These are phyloP conservation scores for Pyrrhura leucotis DNA, from an alignment of 2,797 vertebrate species.

Conservation along the genomic window DNA sequence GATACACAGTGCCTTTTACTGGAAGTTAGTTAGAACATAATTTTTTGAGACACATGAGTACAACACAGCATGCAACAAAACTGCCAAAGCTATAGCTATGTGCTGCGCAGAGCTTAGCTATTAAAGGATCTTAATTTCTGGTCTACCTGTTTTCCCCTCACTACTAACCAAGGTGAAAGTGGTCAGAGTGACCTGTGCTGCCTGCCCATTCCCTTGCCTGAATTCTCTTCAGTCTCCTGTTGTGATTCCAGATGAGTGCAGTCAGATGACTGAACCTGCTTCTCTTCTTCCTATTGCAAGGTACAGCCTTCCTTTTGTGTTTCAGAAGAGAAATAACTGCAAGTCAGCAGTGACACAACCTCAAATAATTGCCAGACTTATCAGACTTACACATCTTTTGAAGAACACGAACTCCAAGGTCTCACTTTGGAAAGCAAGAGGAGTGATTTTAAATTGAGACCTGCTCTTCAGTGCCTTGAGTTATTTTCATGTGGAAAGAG, in stretches of 20 bases:
- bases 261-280: constrained; percentile 82
- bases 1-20: background rate
- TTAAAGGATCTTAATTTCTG: background rate
- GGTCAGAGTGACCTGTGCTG: constrained; percentile 81
- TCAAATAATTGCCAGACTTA: background rate
- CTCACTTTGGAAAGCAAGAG: background rate
- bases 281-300: constrained; percentile 83
- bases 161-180: constrained; percentile 72
- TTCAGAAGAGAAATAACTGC: background rate
- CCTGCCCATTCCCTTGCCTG: constrained; percentile 80
- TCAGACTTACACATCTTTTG: background rate
- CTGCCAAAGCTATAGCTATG: accelerated
- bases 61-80: background rate
- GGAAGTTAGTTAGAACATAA: background rate
- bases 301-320: constrained; percentile 42
- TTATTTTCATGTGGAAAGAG: background rate
- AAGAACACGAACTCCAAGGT: accelerated
- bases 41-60: background rate
- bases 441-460: background rate
- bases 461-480: background rate
- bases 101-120: background rate
- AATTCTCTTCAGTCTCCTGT: constrained; percentile 77
- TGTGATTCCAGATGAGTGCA: constrained; percentile 83
- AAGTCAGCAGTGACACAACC: background rate
- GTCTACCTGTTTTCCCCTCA: accelerated